Evolutionary conservation across 2,888 invertebrate species (phyloP), one percentile per base, ranked within the genome.

Genomic region (Stomorhina lunata): DNA sequence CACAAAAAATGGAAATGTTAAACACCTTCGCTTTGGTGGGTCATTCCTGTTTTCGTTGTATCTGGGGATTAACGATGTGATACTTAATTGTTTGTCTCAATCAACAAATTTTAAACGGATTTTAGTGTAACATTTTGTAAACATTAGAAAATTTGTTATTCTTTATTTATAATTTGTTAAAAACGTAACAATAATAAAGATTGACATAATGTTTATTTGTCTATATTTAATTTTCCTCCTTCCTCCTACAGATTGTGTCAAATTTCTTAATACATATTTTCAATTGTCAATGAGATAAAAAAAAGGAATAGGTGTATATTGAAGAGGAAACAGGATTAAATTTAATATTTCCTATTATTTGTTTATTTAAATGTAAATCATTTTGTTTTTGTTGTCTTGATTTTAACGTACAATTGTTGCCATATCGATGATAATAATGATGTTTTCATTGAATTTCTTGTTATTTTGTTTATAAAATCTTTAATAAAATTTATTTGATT

Each of bases 201-300:
- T 27, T n/a, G 25, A 59, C 34, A 43, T 10, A 75, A 53, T 65
- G 48, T 69, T 69, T n/a, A n/a, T n/a, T n/a, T n/a, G n/a, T n/a
- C n/a, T n/a, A n/a, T n/a, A n/a, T 10, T 15, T 9, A 10, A 15
- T 10, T 17, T 37, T 32, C 9, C 10, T 20, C n/a, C 17, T 45
- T 20, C 7, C 43, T 25, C 12, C n/a, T 9, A 9, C 15, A n/a
- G n/a, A n/a, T 61, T 25, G 2, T 22, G 12, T 15, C 12, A 61
- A 61, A 12, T n/a, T n/a, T 25, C 9, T 40, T 9, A 7, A 27
- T 43, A 3, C 9, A 25, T 55, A 29, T 29, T 63, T 72, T 40
- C n/a, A 43, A 22, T 37, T 20, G 12, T 29, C 50, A 3, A 40
- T 17, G 10, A 15, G 65, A 0, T 9, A 22, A 9, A n/a, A 27